phyloP scores from a whole-genome alignment of 2,888 invertebrate species.

The Luperina testacea region DNA sequence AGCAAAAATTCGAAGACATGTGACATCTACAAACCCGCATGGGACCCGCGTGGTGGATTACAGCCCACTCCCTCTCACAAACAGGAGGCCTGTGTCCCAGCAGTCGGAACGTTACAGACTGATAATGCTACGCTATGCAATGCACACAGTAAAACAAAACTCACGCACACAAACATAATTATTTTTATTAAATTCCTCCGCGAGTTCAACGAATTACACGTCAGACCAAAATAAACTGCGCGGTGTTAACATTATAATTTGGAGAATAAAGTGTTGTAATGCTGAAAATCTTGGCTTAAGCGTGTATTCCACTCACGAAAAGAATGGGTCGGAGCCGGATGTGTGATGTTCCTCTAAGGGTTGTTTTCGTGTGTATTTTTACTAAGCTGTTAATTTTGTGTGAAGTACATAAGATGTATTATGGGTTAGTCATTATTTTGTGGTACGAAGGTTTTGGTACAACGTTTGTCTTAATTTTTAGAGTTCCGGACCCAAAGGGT shows the following conservation, averaged over 20 bases:
- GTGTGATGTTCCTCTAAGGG: constrained; percentile 22
- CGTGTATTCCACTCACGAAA: constrained; percentile 35
- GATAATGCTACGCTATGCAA: too few species aligned
- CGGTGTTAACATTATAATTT: constrained; percentile 59
- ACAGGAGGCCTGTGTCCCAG: too few species aligned
- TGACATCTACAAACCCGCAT: too few species aligned
- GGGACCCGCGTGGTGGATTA: too few species aligned
- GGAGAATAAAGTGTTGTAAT: constrained; percentile 55
- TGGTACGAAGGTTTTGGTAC: neutral
- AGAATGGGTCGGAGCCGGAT: constrained; percentile 21
- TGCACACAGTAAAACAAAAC: neutral
- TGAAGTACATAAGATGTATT: neutral
- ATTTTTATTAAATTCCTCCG: constrained; percentile 48
- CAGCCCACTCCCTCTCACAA: too few species aligned
- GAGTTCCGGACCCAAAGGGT: neutral
- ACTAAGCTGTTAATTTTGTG: constrained; percentile 3
- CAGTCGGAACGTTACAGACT: too few species aligned
- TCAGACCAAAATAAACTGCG: constrained; percentile 51
- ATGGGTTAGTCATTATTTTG: neutral
- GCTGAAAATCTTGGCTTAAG: constrained; percentile 48
- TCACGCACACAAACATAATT: constrained; percentile 14
- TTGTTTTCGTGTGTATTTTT: constrained; percentile 16
- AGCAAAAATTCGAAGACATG: too few species aligned
- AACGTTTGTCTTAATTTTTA: neutral
- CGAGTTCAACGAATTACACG: constrained; percentile 52